phyloP scores from a whole-genome alignment of 2,113 vertebrate genomes.

The Prunella fulvescens region DNA sequence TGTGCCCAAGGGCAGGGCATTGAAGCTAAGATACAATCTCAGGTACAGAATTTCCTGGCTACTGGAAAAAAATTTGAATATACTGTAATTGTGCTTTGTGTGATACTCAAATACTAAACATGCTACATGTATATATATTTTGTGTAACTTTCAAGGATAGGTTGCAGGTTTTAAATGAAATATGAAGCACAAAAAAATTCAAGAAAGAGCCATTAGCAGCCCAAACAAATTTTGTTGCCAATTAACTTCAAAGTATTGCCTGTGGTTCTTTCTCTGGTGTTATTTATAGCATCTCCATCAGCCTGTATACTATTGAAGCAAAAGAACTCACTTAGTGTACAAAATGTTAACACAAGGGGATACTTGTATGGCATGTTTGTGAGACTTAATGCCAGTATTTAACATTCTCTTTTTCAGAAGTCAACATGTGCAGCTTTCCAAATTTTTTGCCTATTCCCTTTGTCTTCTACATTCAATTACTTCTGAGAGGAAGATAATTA shows the following conservation, averaged over 20 bases:
- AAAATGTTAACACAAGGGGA: neutral
- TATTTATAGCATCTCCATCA: neutral
- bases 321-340: neutral
- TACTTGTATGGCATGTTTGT: neutral
- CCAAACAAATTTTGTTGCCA: neutral
- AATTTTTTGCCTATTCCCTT: neutral
- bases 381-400: neutral
- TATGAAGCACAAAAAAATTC: neutral
- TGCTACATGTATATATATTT: neutral
- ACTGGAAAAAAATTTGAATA: neutral
- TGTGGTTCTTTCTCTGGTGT: neutral
- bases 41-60: neutral
- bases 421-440: neutral
- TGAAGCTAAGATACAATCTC: neutral
- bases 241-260: slow-evolving; percentile 12
- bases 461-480: neutral
- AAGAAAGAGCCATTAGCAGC: neutral
- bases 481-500: neutral
- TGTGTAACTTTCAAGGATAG: neutral
- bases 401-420: neutral
- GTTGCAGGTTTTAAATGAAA: neutral
- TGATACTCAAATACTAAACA: neutral
- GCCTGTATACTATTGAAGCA: neutral
- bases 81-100: neutral
- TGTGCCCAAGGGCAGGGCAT: neutral